These are phyloP conservation scores for Leptinotarsa defecta DNA, from an alignment of 1,140 invertebrate species.

Conservation along the genomic window DNA sequence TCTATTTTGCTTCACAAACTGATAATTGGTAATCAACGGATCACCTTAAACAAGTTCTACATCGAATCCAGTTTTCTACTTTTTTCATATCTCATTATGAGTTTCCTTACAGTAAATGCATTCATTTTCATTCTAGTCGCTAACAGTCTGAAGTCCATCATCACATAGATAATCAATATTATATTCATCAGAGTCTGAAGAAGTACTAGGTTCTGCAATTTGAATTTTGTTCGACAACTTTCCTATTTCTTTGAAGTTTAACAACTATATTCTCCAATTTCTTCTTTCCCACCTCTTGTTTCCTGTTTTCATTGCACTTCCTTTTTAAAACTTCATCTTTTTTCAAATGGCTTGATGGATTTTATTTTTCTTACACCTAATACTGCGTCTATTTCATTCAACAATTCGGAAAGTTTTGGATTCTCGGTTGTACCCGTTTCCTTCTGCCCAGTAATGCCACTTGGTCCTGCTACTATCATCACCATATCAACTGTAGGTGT, in stretches of 20 bases:
- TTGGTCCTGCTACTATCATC: no score
- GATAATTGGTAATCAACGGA: not conserved
- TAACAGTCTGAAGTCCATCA: not conserved
- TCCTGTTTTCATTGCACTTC: no score
- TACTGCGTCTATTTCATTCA: no score
- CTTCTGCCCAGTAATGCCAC: no score
- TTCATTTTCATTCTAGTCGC: not conserved
- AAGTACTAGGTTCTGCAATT: not conserved
- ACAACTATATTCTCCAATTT: not conserved
- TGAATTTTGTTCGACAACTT: not conserved
- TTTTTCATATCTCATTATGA: not conserved
- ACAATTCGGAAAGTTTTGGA: no score
- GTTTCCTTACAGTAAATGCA: not conserved
- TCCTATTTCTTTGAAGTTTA: no score
- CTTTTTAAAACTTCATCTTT: no score
- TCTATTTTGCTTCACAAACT: no score
- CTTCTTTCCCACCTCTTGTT: not conserved
- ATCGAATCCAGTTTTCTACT: not conserved
- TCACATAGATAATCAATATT: not conserved
- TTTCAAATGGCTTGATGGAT: not conserved
- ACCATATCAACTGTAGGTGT: no score
- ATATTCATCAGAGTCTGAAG: not conserved
- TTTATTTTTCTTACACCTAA: not conserved
- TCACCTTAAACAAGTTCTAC: not conserved
- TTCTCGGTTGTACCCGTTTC: no score